These are phyloP conservation scores for Malacosoma neustria DNA, from an alignment of 2,888 invertebrate genomes.

Conservation along the genomic window DNA sequence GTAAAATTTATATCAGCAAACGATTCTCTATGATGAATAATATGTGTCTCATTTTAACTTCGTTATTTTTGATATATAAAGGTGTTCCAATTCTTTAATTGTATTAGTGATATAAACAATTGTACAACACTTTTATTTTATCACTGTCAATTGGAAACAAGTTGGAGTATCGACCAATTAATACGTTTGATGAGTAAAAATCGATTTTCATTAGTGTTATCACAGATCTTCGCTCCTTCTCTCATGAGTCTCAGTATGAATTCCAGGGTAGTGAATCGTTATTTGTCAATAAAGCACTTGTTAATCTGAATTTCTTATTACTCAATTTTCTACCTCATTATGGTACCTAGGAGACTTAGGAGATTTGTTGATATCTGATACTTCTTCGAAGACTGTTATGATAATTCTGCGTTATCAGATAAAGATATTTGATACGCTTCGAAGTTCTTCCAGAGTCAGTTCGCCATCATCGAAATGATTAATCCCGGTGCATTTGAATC, in stretches of 20 bases:
- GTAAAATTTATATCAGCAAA: neutral
- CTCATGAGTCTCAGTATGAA: neutral
- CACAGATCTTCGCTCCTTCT: neutral
- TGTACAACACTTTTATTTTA: neutral
- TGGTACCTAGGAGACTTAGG: too few species aligned
- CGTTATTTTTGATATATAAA: neutral
- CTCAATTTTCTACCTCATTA: too few species aligned
- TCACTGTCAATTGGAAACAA: neutral
- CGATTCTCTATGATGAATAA: neutral
- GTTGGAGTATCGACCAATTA: neutral
- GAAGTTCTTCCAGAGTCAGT: too few species aligned
- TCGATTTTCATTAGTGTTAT: neutral
- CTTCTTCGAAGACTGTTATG: too few species aligned
- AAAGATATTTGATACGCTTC: too few species aligned
- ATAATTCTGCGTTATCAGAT: too few species aligned
- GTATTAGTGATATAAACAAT: neutral
- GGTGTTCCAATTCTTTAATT: neutral
- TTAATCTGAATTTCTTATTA: too few species aligned
- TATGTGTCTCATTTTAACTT: neutral
- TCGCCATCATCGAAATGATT: too few species aligned
- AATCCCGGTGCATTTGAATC: too few species aligned
- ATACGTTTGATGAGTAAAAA: neutral
- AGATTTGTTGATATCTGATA: too few species aligned
- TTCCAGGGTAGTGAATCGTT: neutral
- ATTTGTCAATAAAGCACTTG: too few species aligned